Conservation (phyloP, 1,140 invertebrate genomes). For the Drosophila pseudoananassae region DNA sequence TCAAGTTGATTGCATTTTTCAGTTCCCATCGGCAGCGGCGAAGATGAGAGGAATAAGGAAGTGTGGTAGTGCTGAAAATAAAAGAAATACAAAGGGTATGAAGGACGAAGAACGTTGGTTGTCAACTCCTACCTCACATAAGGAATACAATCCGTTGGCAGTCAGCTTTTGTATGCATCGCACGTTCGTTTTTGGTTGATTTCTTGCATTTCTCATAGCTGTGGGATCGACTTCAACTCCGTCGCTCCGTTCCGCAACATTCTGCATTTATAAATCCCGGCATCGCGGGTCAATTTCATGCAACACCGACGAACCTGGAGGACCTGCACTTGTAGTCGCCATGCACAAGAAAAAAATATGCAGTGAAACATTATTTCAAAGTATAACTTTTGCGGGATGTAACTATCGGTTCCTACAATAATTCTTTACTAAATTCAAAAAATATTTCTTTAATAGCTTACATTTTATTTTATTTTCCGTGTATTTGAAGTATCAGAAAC, state of each 20-base stretch:
- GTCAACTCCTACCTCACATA: conserved; percentile 59
- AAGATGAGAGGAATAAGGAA: background rate
- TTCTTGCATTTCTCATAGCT: conserved; percentile 79
- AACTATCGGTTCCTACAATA: no score
- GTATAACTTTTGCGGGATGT: no score
- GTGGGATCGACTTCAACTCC: conserved; percentile 31
- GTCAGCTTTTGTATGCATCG: conserved; percentile 75
- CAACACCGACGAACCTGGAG: conserved; percentile 61
- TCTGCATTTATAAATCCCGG: conserved; percentile 70
- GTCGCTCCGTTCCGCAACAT: conserved; percentile 32
- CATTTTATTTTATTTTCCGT: background rate
- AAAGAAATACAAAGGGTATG: background rate
- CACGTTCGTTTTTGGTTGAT: conserved; percentile 79
- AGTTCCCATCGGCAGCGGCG: conserved; percentile 24
- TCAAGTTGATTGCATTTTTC: conserved; percentile 81
- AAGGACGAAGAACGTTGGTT: conserved; percentile 3
- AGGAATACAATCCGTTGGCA: conserved; percentile 69
- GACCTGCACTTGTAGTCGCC: conserved; percentile 19
- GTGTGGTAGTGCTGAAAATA: background rate
- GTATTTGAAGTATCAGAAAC: conserved; percentile 19
- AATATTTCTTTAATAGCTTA: background rate
- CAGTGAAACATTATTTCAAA: no score
- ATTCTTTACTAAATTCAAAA: background rate
- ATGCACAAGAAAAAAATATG: conserved; percentile 3
- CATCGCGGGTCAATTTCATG: conserved; percentile 80